Evolutionary conservation across 2,797 vertebrate genomes (phyloP), one percentile per base, ranked within the genome.

Genomic region (Nasua narica): DNA sequence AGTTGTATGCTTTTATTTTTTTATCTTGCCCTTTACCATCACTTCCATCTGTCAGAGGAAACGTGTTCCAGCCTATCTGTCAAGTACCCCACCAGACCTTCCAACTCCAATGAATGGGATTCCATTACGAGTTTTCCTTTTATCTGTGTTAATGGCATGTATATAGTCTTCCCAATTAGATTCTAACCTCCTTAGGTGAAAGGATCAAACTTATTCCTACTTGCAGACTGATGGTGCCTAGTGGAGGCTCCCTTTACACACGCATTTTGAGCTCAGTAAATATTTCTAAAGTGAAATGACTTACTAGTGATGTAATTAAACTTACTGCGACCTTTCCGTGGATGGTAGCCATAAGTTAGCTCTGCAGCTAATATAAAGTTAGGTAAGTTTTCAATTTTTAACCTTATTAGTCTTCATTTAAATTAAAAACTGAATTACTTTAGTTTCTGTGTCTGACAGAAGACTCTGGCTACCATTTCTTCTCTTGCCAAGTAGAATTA

Each of bases 261-360:
- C 52, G 18, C 23, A 69, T 92, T 96, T 94, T 87, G 76, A 96
- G 81, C n/a, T 97, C 58, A 93, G 84, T 91, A 97, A 96, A 91
- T 97, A 94, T 87, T 91, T 81, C 46, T n/a, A 37, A 97, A 91
- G 78, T 56, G 43, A 85, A 97, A 96, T 74, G 43, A 92, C 60
- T 95, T 92, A 50, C 43, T 43, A 87, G 19, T 88, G 56, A 15
- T 67, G 43, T 89, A 90, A 94, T 88, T 97, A 97, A 83, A 91
- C 78, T 95, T 48, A 58, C 27, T 9, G 50, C 40, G 46, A 97
- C 40, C 60, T 95, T 97, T 85, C 88, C 70, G 93, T 60, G 79
- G 46, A 65, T 46, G 58, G 52, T 40, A 70, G 62, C 21, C 50
- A 11, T 69, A 70, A 96, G 78, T 83, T 72, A 77, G 70, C 35